Evolutionary conservation across 2,113 vertebrate genomes (phyloP).

Genomic region (Galeopterus variegatus): DNA sequence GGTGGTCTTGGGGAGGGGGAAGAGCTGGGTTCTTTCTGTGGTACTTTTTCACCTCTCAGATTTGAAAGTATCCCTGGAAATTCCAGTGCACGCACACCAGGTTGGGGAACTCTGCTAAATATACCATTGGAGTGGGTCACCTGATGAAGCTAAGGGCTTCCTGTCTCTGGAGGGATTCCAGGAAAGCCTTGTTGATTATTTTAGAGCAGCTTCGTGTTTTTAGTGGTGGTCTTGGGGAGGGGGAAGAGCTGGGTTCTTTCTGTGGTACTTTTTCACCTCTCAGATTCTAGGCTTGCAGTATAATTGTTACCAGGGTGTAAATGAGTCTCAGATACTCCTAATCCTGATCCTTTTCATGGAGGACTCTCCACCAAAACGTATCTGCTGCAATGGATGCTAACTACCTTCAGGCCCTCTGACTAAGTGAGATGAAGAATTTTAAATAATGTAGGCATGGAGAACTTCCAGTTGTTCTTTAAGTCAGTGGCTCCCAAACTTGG

Average conservation of each 20-base stretch:
- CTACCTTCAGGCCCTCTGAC: constrained; percentile 83
- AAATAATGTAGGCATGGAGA: constrained; percentile 80
- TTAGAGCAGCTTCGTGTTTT: neutral
- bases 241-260: neutral
- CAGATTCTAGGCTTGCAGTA: neutral
- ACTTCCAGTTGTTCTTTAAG: constrained; percentile 81
- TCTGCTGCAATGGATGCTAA: constrained; percentile 78
- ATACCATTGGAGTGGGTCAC: neutral
- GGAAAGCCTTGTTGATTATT: neutral
- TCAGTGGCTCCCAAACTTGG: constrained; percentile 77
- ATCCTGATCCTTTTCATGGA: constrained; percentile 64
- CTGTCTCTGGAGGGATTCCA: neutral
- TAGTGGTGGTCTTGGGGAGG: neutral
- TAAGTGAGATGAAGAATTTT: constrained; percentile 81
- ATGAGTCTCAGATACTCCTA: constrained; percentile 19
- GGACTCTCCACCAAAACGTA: constrained; percentile 68
- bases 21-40: neutral
- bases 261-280: neutral
- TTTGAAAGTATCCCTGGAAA: constrained; percentile 26
- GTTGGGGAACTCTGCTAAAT: constrained; percentile 45
- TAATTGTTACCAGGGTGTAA: constrained; percentile 46
- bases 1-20: neutral
- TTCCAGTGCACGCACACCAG: neutral
- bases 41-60: neutral
- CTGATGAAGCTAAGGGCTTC: neutral